phyloP scores from a whole-genome alignment of 2,888 invertebrate genomes.

The Gnatocerus cornutus region DNA sequence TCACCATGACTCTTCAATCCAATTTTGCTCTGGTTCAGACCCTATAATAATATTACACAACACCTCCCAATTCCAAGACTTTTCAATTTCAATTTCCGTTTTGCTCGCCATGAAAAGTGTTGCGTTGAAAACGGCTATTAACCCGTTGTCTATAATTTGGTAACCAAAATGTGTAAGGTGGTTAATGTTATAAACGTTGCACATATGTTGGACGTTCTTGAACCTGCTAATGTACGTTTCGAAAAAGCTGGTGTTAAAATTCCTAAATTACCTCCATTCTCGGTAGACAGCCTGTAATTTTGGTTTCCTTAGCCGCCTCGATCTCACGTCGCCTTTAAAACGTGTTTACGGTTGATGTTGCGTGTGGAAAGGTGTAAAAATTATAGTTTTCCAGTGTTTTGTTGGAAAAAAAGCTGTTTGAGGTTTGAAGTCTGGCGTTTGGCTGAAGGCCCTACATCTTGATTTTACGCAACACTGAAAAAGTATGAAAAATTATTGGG shows the following conservation, averaged over 20 bases:
- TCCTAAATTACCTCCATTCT: slow-evolving; percentile 69
- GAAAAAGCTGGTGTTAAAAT: slow-evolving; percentile 69
- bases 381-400: slow-evolving; percentile 54
- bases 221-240: slow-evolving; percentile 64
- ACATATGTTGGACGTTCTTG: slow-evolving; percentile 59
- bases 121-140: slow-evolving; percentile 45
- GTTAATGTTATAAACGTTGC: slow-evolving; percentile 51
- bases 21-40: not conserved
- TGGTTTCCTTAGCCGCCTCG: slow-evolving; percentile 65
- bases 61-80: not conserved
- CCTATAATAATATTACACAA: not conserved
- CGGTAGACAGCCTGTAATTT: slow-evolving; percentile 69
- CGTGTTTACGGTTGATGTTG: slow-evolving; percentile 60
- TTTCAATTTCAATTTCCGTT: slow-evolving; percentile 24
- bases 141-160: slow-evolving; percentile 47
- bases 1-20: too few species aligned
- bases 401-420: slow-evolving; percentile 32
- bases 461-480: slow-evolving; percentile 32
- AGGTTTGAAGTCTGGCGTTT: slow-evolving; percentile 33
- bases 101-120: slow-evolving; percentile 7
- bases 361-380: slow-evolving; percentile 68
- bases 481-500: not conserved
- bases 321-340: slow-evolving; percentile 56
- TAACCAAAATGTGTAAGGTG: slow-evolving; percentile 49
- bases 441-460: slow-evolving; percentile 40